Evolutionary conservation across 2,797 vertebrate species (phyloP), one percentile per base, ranked within the genome.

Genomic region (Graptemys geographica): DNA sequence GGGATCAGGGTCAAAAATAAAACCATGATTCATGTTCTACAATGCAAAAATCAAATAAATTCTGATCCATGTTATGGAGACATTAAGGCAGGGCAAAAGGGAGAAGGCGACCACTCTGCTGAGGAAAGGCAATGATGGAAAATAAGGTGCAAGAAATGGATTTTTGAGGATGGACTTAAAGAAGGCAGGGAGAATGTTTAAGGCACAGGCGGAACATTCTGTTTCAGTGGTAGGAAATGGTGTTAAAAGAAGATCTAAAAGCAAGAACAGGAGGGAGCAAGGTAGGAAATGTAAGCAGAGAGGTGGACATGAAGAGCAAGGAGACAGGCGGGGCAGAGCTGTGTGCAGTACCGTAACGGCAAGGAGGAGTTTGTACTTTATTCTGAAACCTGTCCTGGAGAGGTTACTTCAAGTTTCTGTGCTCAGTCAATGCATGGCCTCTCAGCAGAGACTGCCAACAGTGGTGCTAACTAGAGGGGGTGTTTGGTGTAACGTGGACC

Each of bases 41-140:
- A 85, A 83, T 2, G 0, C 44, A 62, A 74, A 96, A 96, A 94
- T 93, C 84, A 83, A 93, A 93, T 84, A 89, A 16, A 53, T 94
- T 90, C 83, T 84, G 69, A 95, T 93, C 86, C 86, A 95, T 94
- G 92, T 90, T 89, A 87, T 76, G 69, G 87, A 91, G 69, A 84
- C 53, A 33, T 87, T 56, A 79, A 94, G 94, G 69, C 59, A 90
- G 82, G 59, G 18, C 23, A 37, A 76, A 55, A 90, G 85, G 79
- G 89, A 76, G 69, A 83, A 16, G 79, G 65, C 76, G 88, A 72
- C 5, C 69, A 4, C 57, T 79, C 5, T 27, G 9, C 72, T 41
- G 44, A 90, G 53, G n/a, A 79, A 84, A 89, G 89, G 52, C 23
- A 89, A 81, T 1, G 2, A 11, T 19, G 33, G 11, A 86, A 90